These are phyloP conservation scores for Branchipolynoe longqiensis DNA, from an alignment of 2,888 invertebrate species.

Conservation along the genomic window DNA sequence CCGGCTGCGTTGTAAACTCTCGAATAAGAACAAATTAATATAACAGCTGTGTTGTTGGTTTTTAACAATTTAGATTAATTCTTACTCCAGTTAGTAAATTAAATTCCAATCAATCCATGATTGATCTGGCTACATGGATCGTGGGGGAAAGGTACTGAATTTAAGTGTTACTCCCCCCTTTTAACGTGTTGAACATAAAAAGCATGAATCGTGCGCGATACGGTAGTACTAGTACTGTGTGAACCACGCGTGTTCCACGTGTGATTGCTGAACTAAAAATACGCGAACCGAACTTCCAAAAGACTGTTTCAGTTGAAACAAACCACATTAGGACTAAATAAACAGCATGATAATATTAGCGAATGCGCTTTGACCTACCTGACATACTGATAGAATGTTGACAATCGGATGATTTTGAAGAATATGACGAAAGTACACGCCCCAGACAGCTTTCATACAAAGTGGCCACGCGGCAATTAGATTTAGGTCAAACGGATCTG, in stretches of 20 bases:
- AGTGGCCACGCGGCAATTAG: background rate
- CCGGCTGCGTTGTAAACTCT: too few species aligned
- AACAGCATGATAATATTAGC: background rate
- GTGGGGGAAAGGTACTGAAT: too few species aligned
- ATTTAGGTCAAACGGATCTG: background rate
- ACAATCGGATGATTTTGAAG: background rate
- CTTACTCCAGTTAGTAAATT: too few species aligned
- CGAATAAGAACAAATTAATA: too few species aligned
- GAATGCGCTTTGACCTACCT: background rate
- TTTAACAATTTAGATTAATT: too few species aligned
- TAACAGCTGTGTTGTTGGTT: too few species aligned
- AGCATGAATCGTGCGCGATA: too few species aligned
- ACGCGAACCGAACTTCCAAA: background rate
- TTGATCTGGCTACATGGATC: too few species aligned
- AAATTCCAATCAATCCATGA: too few species aligned
- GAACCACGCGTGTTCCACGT: background rate
- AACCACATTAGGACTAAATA: background rate
- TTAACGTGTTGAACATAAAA: too few species aligned
- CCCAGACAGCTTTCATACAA: background rate
- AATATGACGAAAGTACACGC: background rate
- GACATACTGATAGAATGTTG: background rate
- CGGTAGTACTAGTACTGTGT: too few species aligned
- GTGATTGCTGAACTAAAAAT: background rate
- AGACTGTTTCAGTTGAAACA: background rate
- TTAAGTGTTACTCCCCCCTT: too few species aligned